phyloP scores from a whole-genome alignment of 2,797 vertebrate genomes.

The Podarcis lilfordi region DNA sequence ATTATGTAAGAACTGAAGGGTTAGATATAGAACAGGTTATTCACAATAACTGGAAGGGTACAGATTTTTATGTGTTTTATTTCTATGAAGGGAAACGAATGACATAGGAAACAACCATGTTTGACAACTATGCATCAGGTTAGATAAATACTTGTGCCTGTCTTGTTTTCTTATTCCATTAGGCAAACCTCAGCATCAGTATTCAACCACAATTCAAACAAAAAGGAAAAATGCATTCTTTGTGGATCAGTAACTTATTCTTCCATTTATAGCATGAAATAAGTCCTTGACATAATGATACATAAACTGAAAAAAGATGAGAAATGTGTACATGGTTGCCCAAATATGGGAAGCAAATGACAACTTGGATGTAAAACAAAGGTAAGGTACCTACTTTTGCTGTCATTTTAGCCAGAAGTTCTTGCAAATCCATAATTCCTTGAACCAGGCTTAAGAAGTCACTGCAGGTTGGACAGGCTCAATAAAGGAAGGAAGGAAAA shows the following conservation, averaged over 20 bases:
- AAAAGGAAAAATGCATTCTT: not conserved
- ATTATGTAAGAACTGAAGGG: not conserved
- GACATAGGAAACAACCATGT: not conserved
- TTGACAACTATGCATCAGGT: not conserved
- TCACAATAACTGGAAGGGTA: not conserved
- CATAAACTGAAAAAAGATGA: conserved; percentile 20
- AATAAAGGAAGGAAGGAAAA: conserved; percentile 76
- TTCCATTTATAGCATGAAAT: not conserved
- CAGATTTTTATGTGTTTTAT: not conserved
- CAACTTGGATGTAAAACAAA: conserved; percentile 39
- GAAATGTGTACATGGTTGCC: conserved; percentile 41
- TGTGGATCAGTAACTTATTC: not conserved
- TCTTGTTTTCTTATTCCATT: not conserved
- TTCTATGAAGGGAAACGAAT: not conserved
- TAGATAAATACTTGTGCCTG: no score
- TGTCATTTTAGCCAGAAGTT: conserved; percentile 96
- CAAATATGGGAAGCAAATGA: conserved; percentile 35
- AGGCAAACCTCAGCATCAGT: not conserved
- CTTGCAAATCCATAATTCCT: conserved; percentile 99
- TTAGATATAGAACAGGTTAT: not conserved
- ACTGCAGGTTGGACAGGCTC: conserved; percentile 97
- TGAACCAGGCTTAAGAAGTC: conserved; percentile 97
- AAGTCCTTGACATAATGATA: conserved; percentile 13
- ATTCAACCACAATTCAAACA: not conserved
- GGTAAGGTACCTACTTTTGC: conserved; percentile 86